Conservation (phyloP, 2,113 vertebrate genomes). For the Lycaon pictus region DNA sequence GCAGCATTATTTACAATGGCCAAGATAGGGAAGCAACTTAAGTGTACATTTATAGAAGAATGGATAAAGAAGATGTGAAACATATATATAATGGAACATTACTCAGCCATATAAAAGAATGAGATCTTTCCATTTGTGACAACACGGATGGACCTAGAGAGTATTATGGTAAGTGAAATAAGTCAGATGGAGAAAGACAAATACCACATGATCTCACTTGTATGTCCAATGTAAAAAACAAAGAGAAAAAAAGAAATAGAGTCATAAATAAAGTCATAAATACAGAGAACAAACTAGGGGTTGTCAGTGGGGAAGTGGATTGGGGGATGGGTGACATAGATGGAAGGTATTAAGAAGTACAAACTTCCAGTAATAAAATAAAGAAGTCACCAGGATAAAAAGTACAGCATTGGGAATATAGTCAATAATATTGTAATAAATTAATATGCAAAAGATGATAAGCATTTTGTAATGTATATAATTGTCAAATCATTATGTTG, state of each 20-base stretch:
- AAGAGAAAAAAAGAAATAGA: background rate
- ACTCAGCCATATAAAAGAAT: background rate
- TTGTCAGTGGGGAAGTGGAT: too few relatives aligned
- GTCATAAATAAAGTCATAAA: background rate
- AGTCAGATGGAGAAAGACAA: background rate
- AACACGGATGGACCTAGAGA: background rate
- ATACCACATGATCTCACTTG: background rate
- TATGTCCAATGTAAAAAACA: background rate
- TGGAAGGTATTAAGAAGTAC: background rate
- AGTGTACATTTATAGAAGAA: too few relatives aligned
- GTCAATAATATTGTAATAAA: background rate
- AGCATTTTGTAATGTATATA: background rate
- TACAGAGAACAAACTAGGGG: background rate
- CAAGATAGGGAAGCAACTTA: too few relatives aligned
- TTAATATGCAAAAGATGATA: too few relatives aligned
- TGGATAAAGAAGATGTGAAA: too few relatives aligned
- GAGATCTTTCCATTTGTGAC: background rate
- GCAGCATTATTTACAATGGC: too few relatives aligned
- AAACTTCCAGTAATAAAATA: background rate
- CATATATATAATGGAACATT: too few relatives aligned
- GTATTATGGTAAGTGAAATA: background rate
- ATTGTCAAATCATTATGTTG: background rate
- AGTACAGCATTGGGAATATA: background rate
- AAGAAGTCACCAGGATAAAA: background rate
- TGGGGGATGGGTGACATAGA: background rate